Evolutionary conservation across 2,797 vertebrate species (phyloP).

Genomic region (Tachyglossus aculeatus): DNA sequence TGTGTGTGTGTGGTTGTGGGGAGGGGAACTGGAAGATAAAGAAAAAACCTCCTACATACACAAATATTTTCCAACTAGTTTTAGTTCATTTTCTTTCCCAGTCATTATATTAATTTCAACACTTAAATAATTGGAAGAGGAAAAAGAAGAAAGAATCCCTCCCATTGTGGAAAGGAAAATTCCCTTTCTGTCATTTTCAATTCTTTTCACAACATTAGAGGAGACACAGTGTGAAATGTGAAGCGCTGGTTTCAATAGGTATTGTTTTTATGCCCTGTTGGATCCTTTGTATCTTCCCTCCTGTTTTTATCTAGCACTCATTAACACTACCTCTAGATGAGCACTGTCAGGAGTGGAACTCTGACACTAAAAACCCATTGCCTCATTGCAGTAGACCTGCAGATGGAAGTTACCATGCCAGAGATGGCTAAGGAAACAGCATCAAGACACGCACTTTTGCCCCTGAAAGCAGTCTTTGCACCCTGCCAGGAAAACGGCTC

Average conservation of each 20-base stretch:
- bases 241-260: slow-evolving; percentile 25
- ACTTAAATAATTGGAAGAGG: neutral
- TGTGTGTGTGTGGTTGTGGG: too few species aligned
- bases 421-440: neutral
- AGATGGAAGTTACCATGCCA: neutral
- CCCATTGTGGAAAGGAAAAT: slow-evolving; percentile 11
- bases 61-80: slow-evolving; percentile 32
- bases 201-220: slow-evolving; percentile 39
- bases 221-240: slow-evolving; percentile 40
- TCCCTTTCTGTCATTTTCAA: slow-evolving; percentile 41
- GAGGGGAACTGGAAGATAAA: neutral
- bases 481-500: slow-evolving; percentile 69
- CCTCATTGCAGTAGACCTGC: slow-evolving; percentile 21
- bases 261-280: slow-evolving; percentile 52
- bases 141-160: slow-evolving; percentile 24
- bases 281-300: slow-evolving; percentile 43
- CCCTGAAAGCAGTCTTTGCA: slow-evolving; percentile 43
- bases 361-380: slow-evolving; percentile 23
- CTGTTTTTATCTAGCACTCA: slow-evolving; percentile 29
- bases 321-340: slow-evolving; percentile 49
- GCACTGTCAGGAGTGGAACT: slow-evolving; percentile 38
- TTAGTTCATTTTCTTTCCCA: neutral
- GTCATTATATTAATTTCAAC: slow-evolving; percentile 33
- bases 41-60: slow-evolving; percentile 15
- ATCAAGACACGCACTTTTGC: slow-evolving; percentile 33